Base-by-base conservation (phyloP, 1,140 invertebrate genomes). In the Macrotrachela quadricornifera region DNA sequence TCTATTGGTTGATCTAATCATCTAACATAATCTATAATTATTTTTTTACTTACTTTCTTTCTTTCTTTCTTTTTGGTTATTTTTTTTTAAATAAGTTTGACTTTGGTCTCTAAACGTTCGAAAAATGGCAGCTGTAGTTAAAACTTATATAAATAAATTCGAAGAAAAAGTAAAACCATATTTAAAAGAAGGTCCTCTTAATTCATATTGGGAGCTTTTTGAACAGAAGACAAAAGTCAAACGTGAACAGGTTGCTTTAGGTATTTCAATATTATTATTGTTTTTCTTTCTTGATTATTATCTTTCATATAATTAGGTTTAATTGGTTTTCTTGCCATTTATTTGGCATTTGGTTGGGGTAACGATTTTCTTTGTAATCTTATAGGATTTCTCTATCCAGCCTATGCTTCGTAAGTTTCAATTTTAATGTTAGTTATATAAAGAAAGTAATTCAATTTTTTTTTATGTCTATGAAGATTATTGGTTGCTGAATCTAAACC, bases 351-450 rank as follows among this genome's bases (percentile, higher is more conserved):
- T 68, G 92, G 92, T 46, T 83, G 82, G 74, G 88, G 85, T 51
- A 87, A 87, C 56, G 83, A 94, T 68, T 74, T 99, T 56, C 73
- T 97, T 50, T 95, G 90, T 71, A 97, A 97, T 69, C 72, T 80
- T 45, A 85, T 97, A 63, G 91, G 88, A 15, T 95, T 97, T 65
- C 64, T 84, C 0, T 97, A 97, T 70, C 92, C 92, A 17, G 90
- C 91, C 1, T 96, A 95, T 69, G 78, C 80, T 59, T 95, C 77
- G 68, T 74, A 63, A 70, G 69, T 71, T 45, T 38, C 16, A 6
- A 44, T 12, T 41, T 12, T 41, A n/a, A n/a, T n/a, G n/a, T 18
- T 44, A 1, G 1, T 18, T 17, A 4, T 2, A 17, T 10, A 3
- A 15, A 44, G 17, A 17, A 3, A 44, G 41, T n/a, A 47, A 48